Conservation (phyloP, 2,113 vertebrate species). For the Siniperca knerii region DNA sequence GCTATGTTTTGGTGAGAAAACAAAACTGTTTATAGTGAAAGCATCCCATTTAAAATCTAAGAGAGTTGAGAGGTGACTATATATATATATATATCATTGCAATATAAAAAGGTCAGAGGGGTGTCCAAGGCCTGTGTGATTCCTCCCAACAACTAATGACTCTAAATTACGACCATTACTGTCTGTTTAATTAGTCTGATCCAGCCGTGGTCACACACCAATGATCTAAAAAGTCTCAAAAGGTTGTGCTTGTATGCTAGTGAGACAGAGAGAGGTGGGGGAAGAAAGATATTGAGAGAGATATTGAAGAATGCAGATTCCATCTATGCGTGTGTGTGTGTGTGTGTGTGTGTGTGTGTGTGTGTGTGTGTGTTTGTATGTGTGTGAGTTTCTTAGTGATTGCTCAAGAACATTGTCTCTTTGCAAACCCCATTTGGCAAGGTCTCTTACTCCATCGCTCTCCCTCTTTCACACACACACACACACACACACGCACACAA, state of each 20-base stretch:
- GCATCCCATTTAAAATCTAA: not conserved
- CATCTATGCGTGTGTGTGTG: not conserved
- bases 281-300: not conserved
- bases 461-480: not conserved
- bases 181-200: slow-evolving; percentile 73
- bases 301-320: slow-evolving; percentile 11
- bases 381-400: not conserved
- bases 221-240: slow-evolving; percentile 45
- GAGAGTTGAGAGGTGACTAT: not conserved
- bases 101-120: slow-evolving; percentile 19
- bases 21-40: not conserved
- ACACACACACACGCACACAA: not conserved
- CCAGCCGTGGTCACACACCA: slow-evolving; percentile 59
- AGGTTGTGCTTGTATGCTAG: slow-evolving; percentile 10
- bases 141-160: slow-evolving; percentile 69
- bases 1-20: not conserved
- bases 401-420: not conserved
- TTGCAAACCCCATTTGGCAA: slow-evolving; percentile 22
- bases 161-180: slow-evolving; percentile 70
- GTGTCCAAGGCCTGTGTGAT: slow-evolving; percentile 62
- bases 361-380: no score
- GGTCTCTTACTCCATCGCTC: not conserved
- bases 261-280: not conserved
- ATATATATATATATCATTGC: not conserved
- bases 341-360: not conserved